Percentiles rank a stretch among this genome's conserved stretches.
Evolutionary conservation across 1,140 invertebrate genomes (phyloP).

Genomic region (Drosophila auraria): DNA sequence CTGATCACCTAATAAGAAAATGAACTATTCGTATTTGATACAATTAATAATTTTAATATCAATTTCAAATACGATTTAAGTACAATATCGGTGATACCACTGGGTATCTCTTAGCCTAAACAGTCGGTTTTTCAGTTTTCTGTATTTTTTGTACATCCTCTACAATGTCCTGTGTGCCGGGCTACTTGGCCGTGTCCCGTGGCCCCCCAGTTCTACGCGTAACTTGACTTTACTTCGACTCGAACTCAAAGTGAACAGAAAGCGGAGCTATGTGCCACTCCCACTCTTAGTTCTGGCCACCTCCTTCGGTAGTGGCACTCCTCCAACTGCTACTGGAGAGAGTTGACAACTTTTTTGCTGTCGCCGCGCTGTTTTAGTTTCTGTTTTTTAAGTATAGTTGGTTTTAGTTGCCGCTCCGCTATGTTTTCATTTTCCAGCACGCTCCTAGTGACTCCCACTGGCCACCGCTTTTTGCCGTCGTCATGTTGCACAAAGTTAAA

Average conservation of each 20-base stretch:
- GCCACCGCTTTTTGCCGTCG: constrained; percentile 29
- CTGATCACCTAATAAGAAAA: no score
- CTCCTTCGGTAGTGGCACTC: constrained; percentile 12
- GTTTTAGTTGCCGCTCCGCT: constrained; percentile 62
- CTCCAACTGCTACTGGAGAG: constrained; percentile 30
- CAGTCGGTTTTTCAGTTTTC: no score
- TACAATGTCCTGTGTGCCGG: constrained; percentile 34
- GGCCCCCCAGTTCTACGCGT: constrained; percentile 60
- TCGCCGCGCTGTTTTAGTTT: constrained; percentile 70
- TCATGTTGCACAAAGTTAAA: constrained; percentile 79
- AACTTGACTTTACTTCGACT: constrained; percentile 68
- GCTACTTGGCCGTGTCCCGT: constrained; percentile 50
- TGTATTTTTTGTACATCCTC: neutral
- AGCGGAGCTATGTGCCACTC: constrained; percentile 25
- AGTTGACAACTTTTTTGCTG: constrained; percentile 79
- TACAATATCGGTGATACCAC: neutral
- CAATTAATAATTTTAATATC: no score
- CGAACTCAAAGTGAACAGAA: constrained; percentile 52
- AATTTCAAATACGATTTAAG: no score
- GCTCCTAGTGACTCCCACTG: neutral
- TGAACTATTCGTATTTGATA: no score
- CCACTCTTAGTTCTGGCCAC: constrained; percentile 2
- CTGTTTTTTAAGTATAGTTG: constrained; percentile 75
- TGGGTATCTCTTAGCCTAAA: neutral
- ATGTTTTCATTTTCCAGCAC: constrained; percentile 48